Conservation (phyloP, 1,140 invertebrate genomes). For the Drosophila persimilis region DNA sequence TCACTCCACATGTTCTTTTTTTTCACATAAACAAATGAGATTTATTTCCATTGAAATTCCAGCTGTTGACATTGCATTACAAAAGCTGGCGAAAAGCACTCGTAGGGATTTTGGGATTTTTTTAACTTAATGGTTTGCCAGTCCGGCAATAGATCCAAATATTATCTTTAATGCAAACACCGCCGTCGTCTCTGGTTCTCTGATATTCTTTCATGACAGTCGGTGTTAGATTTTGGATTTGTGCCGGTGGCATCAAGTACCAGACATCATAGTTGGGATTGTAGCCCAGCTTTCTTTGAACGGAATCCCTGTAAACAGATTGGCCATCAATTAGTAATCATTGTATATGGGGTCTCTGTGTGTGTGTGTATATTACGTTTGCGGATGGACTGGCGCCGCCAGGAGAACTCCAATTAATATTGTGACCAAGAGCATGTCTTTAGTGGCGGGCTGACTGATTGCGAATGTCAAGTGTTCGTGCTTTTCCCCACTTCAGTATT, state of each 20-base stretch:
- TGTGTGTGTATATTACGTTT: slow-evolving; percentile 18
- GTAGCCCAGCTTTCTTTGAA: slow-evolving; percentile 24
- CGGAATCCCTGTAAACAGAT: slow-evolving; percentile 1
- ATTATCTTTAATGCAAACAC: slow-evolving; percentile 45
- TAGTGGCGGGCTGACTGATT: slow-evolving; percentile 35
- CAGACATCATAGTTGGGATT: slow-evolving; percentile 67
- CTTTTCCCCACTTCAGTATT: slow-evolving; percentile 22
- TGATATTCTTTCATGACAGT: slow-evolving; percentile 37
- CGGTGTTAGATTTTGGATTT: slow-evolving; percentile 15
- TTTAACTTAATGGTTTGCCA: slow-evolving; percentile 3
- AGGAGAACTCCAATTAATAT: slow-evolving; percentile 40
- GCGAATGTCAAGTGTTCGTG: slow-evolving; percentile 40
- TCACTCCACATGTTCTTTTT: no score
- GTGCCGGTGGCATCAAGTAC: slow-evolving; percentile 53
- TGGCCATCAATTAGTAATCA: neutral
- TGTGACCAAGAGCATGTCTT: slow-evolving; percentile 33
- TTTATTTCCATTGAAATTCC: no score
- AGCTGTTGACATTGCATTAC: no score
- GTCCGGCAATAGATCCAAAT: slow-evolving; percentile 50
- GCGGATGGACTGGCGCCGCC: slow-evolving; percentile 20
- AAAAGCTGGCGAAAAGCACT: no score
- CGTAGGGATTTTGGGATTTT: neutral
- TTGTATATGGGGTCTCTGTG: neutral
- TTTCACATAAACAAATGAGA: no score
- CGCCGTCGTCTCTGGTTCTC: slow-evolving; percentile 16